A percentile compares a stretch with the other conserved stretches of the same genome.
Evolutionary conservation across 2,888 invertebrate genomes (phyloP).

Genomic region (Teleogryllus oceanicus): DNA sequence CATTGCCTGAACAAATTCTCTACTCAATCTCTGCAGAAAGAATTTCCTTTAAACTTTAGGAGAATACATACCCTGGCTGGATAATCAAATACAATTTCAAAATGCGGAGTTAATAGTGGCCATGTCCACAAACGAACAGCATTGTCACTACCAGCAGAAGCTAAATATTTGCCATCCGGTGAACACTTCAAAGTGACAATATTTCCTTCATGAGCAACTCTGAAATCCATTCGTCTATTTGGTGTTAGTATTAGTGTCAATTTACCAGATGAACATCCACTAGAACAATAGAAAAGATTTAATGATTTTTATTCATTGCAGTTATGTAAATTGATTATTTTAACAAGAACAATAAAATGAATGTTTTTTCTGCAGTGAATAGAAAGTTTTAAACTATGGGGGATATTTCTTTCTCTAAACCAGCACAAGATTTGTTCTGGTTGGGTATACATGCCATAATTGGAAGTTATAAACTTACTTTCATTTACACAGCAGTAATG

Average conservation of each 20-base stretch:
- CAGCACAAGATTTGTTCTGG: no score
- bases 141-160: slow-evolving; percentile 29
- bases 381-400: no score
- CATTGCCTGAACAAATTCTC: not conserved
- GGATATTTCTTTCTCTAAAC: no score
- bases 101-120: not conserved
- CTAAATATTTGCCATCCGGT: slow-evolving; percentile 28
- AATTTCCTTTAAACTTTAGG: no score
- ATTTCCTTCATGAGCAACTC: slow-evolving; percentile 23
- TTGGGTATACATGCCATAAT: no score
- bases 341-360: no score
- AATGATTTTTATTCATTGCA: no score
- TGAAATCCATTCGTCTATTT: not conserved
- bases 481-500: no score
- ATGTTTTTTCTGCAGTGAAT: no score
- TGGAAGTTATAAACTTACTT: no score
- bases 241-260: not conserved
- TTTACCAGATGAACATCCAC: slow-evolving; percentile 5
- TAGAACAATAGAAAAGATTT: not conserved
- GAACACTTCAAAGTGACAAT: slow-evolving; percentile 22
- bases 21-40: not conserved
- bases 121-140: slow-evolving; percentile 27
- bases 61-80: not conserved
- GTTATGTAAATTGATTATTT: no score
- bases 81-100: slow-evolving; percentile 25